Evolutionary conservation across 2,113 vertebrate species (phyloP).

Genomic region (Pelmatolapia mariae): DNA sequence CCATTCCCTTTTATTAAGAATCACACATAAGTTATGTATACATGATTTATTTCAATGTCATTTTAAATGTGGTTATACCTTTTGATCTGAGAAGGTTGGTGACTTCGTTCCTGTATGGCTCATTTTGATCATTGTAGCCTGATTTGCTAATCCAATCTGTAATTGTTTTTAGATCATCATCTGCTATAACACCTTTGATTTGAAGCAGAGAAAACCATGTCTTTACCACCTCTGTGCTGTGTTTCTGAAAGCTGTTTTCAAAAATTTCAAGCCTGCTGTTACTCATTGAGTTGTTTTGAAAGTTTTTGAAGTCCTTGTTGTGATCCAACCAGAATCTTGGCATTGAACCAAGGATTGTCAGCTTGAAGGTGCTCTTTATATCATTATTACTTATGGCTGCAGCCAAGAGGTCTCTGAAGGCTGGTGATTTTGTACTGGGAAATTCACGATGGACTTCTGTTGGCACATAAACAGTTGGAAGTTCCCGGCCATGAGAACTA

Average conservation of each 20-base stretch:
- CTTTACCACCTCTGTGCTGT: not conserved
- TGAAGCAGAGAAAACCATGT: not conserved
- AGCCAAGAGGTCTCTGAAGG: not conserved
- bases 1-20: not conserved
- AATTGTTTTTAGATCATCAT: fast-evolving
- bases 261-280: not conserved
- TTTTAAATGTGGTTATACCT: not conserved
- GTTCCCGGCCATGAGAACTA: fast-evolving
- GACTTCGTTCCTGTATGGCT: not conserved
- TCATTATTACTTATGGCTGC: not conserved
- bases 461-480: not conserved
- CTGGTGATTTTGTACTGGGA: not conserved
- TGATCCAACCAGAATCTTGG: not conserved
- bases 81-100: not conserved
- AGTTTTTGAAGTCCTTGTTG: not conserved
- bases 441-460: not conserved
- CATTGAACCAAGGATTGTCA: not conserved
- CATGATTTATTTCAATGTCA: fast-evolving
- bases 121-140: not conserved
- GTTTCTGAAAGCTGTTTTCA: not conserved
- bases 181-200: not conserved
- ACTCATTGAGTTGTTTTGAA: not conserved
- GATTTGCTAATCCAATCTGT: not conserved
- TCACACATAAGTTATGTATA: not conserved
- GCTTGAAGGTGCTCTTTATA: not conserved